A percentile compares a stretch with the other conserved stretches of the same genome.
Conservation (phyloP, 2,113 vertebrate genomes). For the Chascanopsetta lugubris region DNA sequence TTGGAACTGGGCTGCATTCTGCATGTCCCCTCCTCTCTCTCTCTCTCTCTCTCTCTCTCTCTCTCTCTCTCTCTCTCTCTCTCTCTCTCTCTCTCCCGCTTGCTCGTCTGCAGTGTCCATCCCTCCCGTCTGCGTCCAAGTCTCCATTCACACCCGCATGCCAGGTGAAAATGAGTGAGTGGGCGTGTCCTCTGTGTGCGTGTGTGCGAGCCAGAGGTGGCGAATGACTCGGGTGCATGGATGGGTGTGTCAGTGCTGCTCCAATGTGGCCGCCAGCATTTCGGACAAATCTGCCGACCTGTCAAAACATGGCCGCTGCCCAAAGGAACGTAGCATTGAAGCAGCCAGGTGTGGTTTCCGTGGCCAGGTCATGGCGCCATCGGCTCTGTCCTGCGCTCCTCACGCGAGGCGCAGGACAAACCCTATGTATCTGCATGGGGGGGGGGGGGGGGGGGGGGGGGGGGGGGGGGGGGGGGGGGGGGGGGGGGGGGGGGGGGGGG, state of each 20-base stretch:
- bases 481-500: too few species aligned
- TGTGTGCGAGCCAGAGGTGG: constrained; percentile 24
- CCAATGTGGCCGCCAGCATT: constrained; percentile 23
- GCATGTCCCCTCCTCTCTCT: constrained; percentile 37
- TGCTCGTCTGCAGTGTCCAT: constrained; percentile 36
- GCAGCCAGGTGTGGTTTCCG: constrained; percentile 31
- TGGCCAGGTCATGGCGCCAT: constrained; percentile 44
- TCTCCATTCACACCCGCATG: constrained; percentile 61
- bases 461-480: too few species aligned
- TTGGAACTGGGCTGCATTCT: constrained; percentile 47
- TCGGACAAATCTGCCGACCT: not conserved
- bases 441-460: too few species aligned
- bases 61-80: constrained; percentile 37
- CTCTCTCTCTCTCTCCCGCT: constrained; percentile 28
- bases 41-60: constrained; percentile 26
- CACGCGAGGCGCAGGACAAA: constrained; percentile 45
- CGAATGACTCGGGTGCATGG: not conserved
- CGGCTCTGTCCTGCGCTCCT: constrained; percentile 61
- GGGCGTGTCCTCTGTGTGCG: constrained; percentile 20
- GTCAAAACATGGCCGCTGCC: constrained; percentile 21
- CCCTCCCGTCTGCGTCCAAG: constrained; percentile 31
- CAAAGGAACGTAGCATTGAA: constrained; percentile 55
- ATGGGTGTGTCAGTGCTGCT: constrained; percentile 51
- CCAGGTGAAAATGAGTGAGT: constrained; percentile 27
- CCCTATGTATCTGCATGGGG: constrained; percentile 66